These are phyloP conservation scores for Gerris lacustris DNA, from an alignment of 2,888 invertebrate genomes.

Conservation along the genomic window DNA sequence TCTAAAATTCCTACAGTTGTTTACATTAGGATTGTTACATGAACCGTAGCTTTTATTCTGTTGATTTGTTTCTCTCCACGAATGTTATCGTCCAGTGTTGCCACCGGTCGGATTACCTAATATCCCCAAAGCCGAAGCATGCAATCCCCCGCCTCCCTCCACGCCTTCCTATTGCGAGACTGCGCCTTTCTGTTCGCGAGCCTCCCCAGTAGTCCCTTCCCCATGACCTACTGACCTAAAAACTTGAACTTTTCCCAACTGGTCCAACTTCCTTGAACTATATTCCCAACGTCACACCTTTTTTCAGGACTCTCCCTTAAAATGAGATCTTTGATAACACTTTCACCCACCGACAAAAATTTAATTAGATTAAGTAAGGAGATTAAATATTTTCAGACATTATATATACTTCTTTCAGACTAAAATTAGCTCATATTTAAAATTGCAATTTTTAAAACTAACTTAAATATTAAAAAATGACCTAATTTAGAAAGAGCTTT, in stretches of 20 bases:
- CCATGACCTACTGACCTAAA: slow-evolving; percentile 3
- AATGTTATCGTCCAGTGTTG: not conserved
- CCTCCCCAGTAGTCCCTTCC: not conserved
- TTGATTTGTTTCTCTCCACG: no score
- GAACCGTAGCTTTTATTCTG: no score
- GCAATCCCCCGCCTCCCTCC: not conserved
- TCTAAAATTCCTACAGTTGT: no score
- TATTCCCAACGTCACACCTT: not conserved
- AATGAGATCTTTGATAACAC: not conserved
- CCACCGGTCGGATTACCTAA: not conserved
- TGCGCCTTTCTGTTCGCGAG: not conserved
- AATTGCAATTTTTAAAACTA: no score
- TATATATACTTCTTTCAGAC: no score
- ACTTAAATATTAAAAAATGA: no score
- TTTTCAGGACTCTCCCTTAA: not conserved
- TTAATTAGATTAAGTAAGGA: no score
- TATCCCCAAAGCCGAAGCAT: not conserved
- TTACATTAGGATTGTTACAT: no score
- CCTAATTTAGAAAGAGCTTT: no score
- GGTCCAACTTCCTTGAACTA: not conserved
- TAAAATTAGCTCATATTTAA: no score
- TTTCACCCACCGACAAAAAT: not conserved
- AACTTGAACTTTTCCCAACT: not conserved
- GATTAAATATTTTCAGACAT: no score
- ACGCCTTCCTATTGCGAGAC: slow-evolving; percentile 5